Conservation (phyloP, 2,888 invertebrate species). For the Ormyrus thymus region DNA sequence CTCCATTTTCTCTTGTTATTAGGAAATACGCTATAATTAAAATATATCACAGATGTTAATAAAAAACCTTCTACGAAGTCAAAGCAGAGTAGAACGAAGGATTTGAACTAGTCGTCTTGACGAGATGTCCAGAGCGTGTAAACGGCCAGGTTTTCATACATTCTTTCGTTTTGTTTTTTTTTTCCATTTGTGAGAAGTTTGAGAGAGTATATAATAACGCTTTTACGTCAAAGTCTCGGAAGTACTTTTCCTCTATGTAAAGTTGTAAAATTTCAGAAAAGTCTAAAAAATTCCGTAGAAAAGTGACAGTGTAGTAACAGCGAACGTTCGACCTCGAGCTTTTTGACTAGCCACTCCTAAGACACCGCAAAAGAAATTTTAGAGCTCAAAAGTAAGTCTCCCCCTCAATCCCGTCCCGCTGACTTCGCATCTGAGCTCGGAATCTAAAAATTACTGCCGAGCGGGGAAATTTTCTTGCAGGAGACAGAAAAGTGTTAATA, state of each 20-base stretch:
- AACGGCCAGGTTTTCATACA: slow-evolving; percentile 45
- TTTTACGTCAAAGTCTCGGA: slow-evolving; percentile 55
- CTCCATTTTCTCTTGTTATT: slow-evolving; percentile 55
- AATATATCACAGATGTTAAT: slow-evolving; percentile 74
- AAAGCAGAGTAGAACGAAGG: slow-evolving; percentile 64
- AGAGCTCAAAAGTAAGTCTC: background rate
- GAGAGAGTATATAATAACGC: slow-evolving; percentile 27
- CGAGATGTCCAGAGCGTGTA: slow-evolving; percentile 56
- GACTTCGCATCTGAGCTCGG: slow-evolving; percentile 3
- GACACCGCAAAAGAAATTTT: slow-evolving; percentile 14
- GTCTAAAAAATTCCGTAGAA: slow-evolving; percentile 55
- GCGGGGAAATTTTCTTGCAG: slow-evolving; percentile 25
- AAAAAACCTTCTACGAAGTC: slow-evolving; percentile 68
- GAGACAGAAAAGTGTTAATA: slow-evolving; percentile 15
- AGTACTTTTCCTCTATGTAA: slow-evolving; percentile 53
- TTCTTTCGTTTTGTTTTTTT: slow-evolving; percentile 2
- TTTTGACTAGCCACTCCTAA: slow-evolving; percentile 16
- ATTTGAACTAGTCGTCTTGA: slow-evolving; percentile 56
- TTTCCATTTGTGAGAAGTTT: slow-evolving; percentile 21
- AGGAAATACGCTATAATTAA: slow-evolving; percentile 71
- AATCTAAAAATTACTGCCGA: slow-evolving; percentile 14
- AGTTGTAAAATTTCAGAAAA: slow-evolving; percentile 57
- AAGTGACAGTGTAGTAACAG: slow-evolving; percentile 51
- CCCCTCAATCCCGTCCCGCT: background rate
- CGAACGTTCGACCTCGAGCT: slow-evolving; percentile 27